These are phyloP conservation scores for Leucoraja erinaceus DNA, from an alignment of 2,113 vertebrate species.

Conservation along the genomic window DNA sequence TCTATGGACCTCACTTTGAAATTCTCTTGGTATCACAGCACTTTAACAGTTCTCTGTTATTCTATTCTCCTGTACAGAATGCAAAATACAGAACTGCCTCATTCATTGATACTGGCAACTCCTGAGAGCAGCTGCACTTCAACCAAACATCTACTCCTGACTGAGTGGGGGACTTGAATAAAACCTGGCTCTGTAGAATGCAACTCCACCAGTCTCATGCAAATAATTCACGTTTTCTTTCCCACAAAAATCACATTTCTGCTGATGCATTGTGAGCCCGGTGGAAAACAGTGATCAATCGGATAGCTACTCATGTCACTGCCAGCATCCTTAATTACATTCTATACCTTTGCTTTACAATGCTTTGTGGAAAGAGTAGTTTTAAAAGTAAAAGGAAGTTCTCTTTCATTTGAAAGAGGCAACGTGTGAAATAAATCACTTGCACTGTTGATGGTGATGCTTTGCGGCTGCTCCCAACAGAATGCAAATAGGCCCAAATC, in stretches of 20 bases:
- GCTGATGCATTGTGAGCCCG: background rate
- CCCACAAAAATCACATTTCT: background rate
- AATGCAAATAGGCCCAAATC: slow-evolving; percentile 5
- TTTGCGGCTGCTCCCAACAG: background rate
- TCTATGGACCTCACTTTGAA: background rate
- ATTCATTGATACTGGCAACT: background rate
- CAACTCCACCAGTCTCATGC: background rate
- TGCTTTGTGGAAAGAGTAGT: background rate
- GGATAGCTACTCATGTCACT: background rate
- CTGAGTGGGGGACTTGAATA: too few species aligned
- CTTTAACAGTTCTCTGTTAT: background rate
- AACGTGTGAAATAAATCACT: slow-evolving; percentile 28
- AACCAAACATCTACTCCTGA: background rate
- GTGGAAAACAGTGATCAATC: slow-evolving; percentile 1
- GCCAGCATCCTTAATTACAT: slow-evolving; percentile 23
- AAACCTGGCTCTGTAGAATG: slow-evolving; percentile 7
- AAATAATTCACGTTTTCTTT: background rate
- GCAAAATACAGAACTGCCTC: background rate
- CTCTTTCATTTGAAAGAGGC: slow-evolving; percentile 23
- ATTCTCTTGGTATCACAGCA: background rate
- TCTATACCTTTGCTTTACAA: background rate
- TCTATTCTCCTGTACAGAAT: background rate
- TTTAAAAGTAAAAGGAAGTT: slow-evolving; percentile 2
- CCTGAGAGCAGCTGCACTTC: background rate
- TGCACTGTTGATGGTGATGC: background rate